phyloP scores from a whole-genome alignment of 2,888 invertebrate genomes.

The Leptopilina drosophilae region DNA sequence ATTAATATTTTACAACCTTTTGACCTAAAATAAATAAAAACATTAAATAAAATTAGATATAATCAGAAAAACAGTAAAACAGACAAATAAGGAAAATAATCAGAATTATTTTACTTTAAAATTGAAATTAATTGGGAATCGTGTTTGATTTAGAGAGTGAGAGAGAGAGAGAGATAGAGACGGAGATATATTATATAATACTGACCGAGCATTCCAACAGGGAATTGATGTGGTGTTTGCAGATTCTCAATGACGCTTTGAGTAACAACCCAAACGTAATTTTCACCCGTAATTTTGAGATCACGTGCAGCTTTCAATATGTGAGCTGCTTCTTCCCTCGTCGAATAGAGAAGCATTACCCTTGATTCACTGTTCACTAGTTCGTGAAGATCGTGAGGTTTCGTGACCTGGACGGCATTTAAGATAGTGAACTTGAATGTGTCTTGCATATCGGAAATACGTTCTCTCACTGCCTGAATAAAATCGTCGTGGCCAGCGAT shows the following conservation, averaged over 20 bases:
- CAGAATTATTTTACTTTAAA: too few species aligned
- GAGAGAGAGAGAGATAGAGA: too few species aligned
- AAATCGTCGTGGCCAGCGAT: conserved; percentile 97
- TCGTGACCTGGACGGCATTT: conserved; percentile 90
- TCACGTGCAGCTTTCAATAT: conserved; percentile 88
- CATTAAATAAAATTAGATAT: too few species aligned
- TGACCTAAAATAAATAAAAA: too few species aligned
- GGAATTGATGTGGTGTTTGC: conserved; percentile 87
- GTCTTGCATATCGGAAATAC: conserved; percentile 90
- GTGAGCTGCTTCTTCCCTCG: conserved; percentile 90
- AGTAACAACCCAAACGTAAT: conserved; percentile 98
- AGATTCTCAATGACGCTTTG: conserved; percentile 93
- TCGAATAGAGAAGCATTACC: conserved; percentile 94
- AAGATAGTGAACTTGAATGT: conserved; percentile 89
- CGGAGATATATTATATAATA: conserved; percentile 50
- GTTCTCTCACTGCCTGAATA: conserved; percentile 93
- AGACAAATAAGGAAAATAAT: too few species aligned
- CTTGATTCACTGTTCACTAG: conserved; percentile 93
- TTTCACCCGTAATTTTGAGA: conserved; percentile 90
- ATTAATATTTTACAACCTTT: too few species aligned
- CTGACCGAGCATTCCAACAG: conserved; percentile 94
- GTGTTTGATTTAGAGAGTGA: background rate
- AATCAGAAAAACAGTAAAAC: too few species aligned
- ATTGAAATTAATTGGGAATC: too few species aligned
- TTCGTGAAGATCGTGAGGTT: conserved; percentile 86